Evolutionary conservation across 64 coral and sea anemone genomes (phyloP), one percentile per base, ranked within the genome.

Genomic region (Montipora efflorescens): DNA sequence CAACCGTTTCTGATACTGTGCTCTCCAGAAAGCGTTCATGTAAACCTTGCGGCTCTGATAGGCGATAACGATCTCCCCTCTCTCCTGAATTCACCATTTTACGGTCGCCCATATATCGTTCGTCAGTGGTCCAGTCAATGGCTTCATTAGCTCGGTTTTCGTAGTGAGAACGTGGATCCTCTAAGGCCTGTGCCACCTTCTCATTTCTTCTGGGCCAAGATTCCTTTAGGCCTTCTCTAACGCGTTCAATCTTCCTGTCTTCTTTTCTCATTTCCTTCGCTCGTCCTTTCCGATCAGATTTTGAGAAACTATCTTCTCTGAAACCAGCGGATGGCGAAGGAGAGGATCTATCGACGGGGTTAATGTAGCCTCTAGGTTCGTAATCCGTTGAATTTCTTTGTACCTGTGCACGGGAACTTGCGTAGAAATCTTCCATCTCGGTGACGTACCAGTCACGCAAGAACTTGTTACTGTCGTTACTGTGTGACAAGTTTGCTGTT

Each of bases 401-500:
- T 45, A 11, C 8, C 11, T 71, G 16, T 1, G 66, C 2, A 7
- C 15, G 1, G 11, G 18, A 7, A 47, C 36, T 12, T 21, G 45
- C 25, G n/a, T 70, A 86, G 46, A 52, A 72, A 50, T 70, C 82
- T 11, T 86, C 82, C 66, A 86, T 86, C n/a, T 86, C 82, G 46
- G 10, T 70, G 15, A 72, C 45, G 46, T 86, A 86, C 82, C 82
- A 86, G 0, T 86, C 82, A 51, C 44, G 82, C 18, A 86, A 86
- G 8, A 86, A 72, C 13, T 28, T 12, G 46, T 71, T 49, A 3
- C 20, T 44, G 4, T 18, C 18, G 82, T 86, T 64, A 71, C 62
- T 0, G 19, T 46, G 46, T 25, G 64, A 16, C 6, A 48, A 18
- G 45, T 49, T 86, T 10, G 46, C 64, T 48, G 62, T 86, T 15